phyloP scores from a whole-genome alignment of 2,113 vertebrate genomes.

The Thymallus thymallus region DNA sequence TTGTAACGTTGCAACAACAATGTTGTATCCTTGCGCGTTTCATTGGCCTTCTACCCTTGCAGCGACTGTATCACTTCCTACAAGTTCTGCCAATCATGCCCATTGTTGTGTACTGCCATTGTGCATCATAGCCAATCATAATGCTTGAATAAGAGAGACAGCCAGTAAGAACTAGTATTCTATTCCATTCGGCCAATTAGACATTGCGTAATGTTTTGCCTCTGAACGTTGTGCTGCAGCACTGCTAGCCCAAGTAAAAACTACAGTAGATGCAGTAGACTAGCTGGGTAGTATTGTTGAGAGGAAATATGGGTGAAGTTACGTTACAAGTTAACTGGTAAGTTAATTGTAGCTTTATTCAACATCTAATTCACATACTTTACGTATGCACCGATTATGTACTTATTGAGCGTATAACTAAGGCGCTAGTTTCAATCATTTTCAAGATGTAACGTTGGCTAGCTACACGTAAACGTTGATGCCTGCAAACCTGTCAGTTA shows the following conservation, averaged over 20 bases:
- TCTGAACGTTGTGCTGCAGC: slow-evolving; percentile 54
- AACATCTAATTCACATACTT: not conserved
- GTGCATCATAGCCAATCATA: slow-evolving; percentile 51
- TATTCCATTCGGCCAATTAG: slow-evolving; percentile 35
- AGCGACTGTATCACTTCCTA: not conserved
- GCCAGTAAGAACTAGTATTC: slow-evolving; percentile 61
- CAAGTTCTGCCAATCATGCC: slow-evolving; percentile 23
- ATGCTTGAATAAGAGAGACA: not conserved
- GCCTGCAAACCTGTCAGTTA: slow-evolving; percentile 36
- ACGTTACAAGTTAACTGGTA: slow-evolving; percentile 57
- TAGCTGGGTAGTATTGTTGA: slow-evolving; percentile 34
- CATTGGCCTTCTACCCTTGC: too few relatives aligned
- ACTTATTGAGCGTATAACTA: not conserved
- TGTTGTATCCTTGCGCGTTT: not conserved
- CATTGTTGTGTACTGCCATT: slow-evolving; percentile 29
- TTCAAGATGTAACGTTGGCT: not conserved
- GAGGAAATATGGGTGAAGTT: slow-evolving; percentile 63
- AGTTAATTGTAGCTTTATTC: slow-evolving; percentile 14
- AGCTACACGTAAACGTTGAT: slow-evolving; percentile 7
- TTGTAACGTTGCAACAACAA: too few relatives aligned
- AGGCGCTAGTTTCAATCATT: not conserved
- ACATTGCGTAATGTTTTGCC: slow-evolving; percentile 23
- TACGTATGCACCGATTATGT: too few relatives aligned
- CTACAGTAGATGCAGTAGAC: slow-evolving; percentile 40
- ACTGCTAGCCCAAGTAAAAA: slow-evolving; percentile 1